phyloP scores from a whole-genome alignment of 1,140 invertebrate genomes.

The Drosophila nikananu region DNA sequence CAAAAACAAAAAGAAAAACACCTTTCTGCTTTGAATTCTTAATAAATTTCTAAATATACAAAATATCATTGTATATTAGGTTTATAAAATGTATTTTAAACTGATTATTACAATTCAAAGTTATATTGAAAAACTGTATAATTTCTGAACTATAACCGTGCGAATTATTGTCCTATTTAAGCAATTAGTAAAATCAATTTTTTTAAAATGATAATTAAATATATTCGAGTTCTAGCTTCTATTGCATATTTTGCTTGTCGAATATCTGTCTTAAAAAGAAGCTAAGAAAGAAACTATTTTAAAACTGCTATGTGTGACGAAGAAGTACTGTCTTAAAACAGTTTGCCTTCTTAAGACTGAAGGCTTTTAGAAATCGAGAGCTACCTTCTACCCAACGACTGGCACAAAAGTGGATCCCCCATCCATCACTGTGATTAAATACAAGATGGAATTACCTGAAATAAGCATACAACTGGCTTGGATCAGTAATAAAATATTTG shows the following conservation, averaged over 20 bases:
- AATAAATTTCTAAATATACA: not conserved
- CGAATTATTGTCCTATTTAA: too few species aligned
- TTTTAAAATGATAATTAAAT: too few species aligned
- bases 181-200: too few species aligned
- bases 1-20: too few species aligned
- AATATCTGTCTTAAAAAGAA: not conserved
- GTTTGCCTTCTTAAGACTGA: not conserved
- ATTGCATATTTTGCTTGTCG: too few species aligned
- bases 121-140: too few species aligned
- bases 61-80: not conserved
- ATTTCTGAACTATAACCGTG: too few species aligned
- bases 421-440: not conserved
- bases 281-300: not conserved
- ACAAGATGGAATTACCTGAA: slow-evolving; percentile 7
- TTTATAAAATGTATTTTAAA: not conserved
- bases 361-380: not conserved
- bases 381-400: not conserved
- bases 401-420: slow-evolving; percentile 1
- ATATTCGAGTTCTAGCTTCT: too few species aligned
- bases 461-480: slow-evolving; percentile 1
- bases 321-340: too few species aligned
- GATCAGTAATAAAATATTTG: slow-evolving; percentile 26
- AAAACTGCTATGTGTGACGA: not conserved
- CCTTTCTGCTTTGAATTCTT: too few species aligned
- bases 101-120: not conserved